Conservation (phyloP, 2,113 vertebrate species). For the Trematocara zebra region DNA sequence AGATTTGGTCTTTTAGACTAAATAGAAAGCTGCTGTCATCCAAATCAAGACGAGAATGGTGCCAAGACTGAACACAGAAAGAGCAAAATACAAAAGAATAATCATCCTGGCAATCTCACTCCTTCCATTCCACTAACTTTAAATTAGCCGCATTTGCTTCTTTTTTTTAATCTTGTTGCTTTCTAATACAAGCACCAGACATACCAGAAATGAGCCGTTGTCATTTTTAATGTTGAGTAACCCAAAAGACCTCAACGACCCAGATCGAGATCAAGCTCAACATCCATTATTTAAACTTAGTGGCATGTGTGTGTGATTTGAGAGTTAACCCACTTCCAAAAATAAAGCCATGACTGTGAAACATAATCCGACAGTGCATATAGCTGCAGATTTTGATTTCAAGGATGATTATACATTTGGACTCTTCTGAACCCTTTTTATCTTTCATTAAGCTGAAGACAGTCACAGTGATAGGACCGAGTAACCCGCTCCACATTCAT, state of each 20-base stretch:
- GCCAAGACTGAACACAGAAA: neutral
- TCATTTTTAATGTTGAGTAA: slow-evolving; percentile 26
- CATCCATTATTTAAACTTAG: slow-evolving; percentile 34
- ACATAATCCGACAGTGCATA: neutral
- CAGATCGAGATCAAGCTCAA: slow-evolving; percentile 12
- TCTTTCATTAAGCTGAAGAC: slow-evolving; percentile 3
- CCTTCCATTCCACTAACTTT: slow-evolving; percentile 1
- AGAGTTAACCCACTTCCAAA: slow-evolving; percentile 23
- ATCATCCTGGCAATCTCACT: slow-evolving; percentile 14
- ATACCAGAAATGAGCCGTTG: neutral
- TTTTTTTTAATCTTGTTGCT: neutral
- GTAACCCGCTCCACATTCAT: slow-evolving; percentile 11
- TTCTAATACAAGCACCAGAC: neutral
- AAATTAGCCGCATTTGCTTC: neutral
- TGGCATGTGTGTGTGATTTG: neutral
- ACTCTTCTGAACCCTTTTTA: neutral
- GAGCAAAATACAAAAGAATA: slow-evolving; percentile 4
- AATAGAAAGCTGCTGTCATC: slow-evolving; percentile 1
- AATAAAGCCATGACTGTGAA: neutral
- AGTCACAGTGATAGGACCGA: neutral
- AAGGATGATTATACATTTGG: slow-evolving; percentile 6
- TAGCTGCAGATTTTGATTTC: slow-evolving; percentile 15
- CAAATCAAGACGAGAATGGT: neutral
- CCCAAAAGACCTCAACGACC: slow-evolving; percentile 27
- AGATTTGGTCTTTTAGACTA: slow-evolving; percentile 5